These are phyloP conservation scores for Zygothrica quintamaculata DNA, from an alignment of 2,888 invertebrate genomes.

Conservation along the genomic window DNA sequence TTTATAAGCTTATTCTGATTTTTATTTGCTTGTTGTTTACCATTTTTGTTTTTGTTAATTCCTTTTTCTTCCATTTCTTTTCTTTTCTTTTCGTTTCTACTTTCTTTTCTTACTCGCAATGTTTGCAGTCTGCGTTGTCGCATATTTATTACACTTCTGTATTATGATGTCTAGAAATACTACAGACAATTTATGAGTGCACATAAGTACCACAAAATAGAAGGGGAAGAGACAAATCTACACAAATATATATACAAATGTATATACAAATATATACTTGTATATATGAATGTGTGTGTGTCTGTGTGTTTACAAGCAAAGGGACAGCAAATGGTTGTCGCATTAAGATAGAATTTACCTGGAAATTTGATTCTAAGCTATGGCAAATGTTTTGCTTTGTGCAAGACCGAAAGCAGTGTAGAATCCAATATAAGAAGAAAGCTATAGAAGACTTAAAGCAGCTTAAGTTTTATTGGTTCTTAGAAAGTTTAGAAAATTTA, in stretches of 20 bases:
- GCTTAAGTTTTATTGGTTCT: too few species aligned
- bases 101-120: conserved; percentile 4
- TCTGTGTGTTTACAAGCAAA: not conserved
- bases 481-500: too few species aligned
- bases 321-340: conserved; percentile 38
- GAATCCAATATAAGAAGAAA: too few species aligned
- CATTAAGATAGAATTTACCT: conserved; percentile 56
- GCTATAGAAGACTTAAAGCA: too few species aligned
- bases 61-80: not conserved
- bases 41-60: conserved; percentile 21
- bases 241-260: too few species aligned
- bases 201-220: conserved; percentile 32
- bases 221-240: too few species aligned
- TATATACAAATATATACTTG: too few species aligned
- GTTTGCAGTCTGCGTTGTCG: conserved; percentile 51
- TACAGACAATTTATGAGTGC: conserved; percentile 70
- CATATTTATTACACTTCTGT: conserved; percentile 72
- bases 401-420: too few species aligned
- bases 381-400: conserved; percentile 35
- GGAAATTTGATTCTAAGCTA: conserved; percentile 35
- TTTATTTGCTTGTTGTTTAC: conserved; percentile 50
- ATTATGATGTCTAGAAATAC: conserved; percentile 74
- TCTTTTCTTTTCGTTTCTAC: not conserved
- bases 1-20: conserved; percentile 66
- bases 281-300: not conserved